Base-by-base conservation (phyloP, 2,797 vertebrate genomes). In the Protonibea diacanthus region DNA sequence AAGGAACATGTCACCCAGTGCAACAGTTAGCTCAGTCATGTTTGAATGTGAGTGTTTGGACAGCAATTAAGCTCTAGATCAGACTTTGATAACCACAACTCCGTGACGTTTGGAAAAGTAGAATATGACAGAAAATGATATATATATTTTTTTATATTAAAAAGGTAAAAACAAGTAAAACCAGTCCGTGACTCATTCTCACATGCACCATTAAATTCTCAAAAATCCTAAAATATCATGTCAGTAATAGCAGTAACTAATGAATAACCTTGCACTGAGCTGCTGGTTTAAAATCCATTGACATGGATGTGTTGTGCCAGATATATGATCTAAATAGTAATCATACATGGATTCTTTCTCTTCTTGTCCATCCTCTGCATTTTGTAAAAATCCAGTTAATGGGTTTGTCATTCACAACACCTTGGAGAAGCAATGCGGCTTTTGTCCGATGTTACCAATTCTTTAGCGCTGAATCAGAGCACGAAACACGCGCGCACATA, bases 341-440 rank as follows among this genome's bases (percentile, higher is more conserved):
- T 38, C 33, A 9, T 8, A 74, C 45, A 33, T 12, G 25, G 23
- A 71, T 38, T 72, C 29, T 42, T 21, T 10, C 18, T 23, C 60
- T 51, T 71, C 55, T 33, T 29, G 51, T 69, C 13, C 74, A 55
- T 38, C 44, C 49, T 77, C 40, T 15, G 15, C 40, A 23, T 84
- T 86, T 70, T 48, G 10, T 58, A 49, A 56, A 82, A 83, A 52
- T 71, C 76, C 78, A 80, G 78, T 84, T 87, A 92, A 93, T 92
- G 78, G 75, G 91, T 84, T 89, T 82, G 79, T 84, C 81, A 80
- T 88, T 87, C 77, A 60, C 51, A 56, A 76, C 82, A 85, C 76
- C 79, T 80, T 29, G n/a, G 69, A 70, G 74, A 27, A 42, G 67
- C 66, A 11, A 70, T 33, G 63, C 12, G 53, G 52, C 69, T 88